These are phyloP conservation scores for Bicyclus anynana DNA, from an alignment of 1,140 invertebrate genomes.

Conservation along the genomic window DNA sequence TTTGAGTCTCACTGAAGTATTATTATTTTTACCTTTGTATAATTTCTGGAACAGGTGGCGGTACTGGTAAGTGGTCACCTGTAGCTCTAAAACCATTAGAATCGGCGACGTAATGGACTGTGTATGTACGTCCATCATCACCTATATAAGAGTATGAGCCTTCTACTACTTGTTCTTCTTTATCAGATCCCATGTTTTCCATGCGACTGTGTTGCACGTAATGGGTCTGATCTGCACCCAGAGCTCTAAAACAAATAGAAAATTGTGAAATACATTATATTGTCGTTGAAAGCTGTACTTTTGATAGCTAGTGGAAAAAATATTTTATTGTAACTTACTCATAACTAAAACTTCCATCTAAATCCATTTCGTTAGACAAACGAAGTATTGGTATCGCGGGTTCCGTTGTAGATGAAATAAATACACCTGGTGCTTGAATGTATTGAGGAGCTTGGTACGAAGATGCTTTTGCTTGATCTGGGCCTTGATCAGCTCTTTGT, in stretches of 20 bases:
- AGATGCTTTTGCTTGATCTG: conserved; percentile 48
- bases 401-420: conserved; percentile 61
- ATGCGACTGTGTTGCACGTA: conserved; percentile 76
- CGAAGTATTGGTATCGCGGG: conserved; percentile 69
- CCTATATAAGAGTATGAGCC: conserved; percentile 81
- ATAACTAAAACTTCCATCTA: conserved; percentile 75
- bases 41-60: conserved; percentile 77
- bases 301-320: too few relatives aligned
- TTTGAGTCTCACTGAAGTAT: not conserved
- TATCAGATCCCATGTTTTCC: conserved; percentile 75
- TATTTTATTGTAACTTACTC: conserved; percentile 52
- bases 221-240: conserved; percentile 75
- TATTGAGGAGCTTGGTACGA: conserved; percentile 43
- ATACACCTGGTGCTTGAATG: conserved; percentile 40
- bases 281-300: too few relatives aligned
- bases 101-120: conserved; percentile 78
- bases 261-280: not conserved
- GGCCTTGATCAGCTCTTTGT: conserved; percentile 36
- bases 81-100: conserved; percentile 78
- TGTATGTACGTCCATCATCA: conserved; percentile 77
- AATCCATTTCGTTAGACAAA: conserved; percentile 74
- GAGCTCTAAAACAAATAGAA: conserved; percentile 48
- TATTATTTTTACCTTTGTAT: conserved; percentile 62
- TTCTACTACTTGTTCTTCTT: conserved; percentile 78
- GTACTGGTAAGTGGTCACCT: conserved; percentile 77